phyloP scores from a whole-genome alignment of 2,113 vertebrate species.

The Elgaria multicarinata region DNA sequence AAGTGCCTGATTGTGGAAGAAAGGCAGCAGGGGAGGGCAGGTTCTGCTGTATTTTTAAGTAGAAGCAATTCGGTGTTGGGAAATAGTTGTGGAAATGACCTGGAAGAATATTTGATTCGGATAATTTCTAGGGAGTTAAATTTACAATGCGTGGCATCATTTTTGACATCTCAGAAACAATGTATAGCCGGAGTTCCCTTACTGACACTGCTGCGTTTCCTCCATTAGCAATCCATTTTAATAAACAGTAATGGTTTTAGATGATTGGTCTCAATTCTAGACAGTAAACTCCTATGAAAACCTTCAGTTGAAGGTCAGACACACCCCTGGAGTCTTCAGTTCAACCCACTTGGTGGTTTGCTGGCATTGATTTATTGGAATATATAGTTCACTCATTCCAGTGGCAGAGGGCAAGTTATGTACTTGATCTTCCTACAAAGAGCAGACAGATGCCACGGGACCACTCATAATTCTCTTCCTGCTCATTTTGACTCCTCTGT shows the following conservation, averaged over 20 bases:
- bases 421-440: background rate
- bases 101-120: background rate
- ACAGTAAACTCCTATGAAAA: background rate
- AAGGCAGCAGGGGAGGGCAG: no score
- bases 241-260: background rate
- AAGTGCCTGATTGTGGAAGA: no score
- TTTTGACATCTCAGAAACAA: background rate
- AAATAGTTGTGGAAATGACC: background rate
- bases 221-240: background rate
- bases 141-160: background rate
- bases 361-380: background rate
- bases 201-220: background rate
- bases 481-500: background rate
- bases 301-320: background rate
- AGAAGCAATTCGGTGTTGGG: background rate
- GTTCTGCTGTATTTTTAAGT: background rate
- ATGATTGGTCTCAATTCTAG: background rate
- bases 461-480: background rate
- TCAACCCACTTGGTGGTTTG: background rate
- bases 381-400: no score
- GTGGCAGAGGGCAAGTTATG: background rate
- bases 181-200: background rate
- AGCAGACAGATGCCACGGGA: background rate
- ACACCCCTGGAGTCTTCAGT: background rate
- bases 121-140: background rate